Base-by-base conservation (phyloP, 2,888 invertebrate species). In the Brenthis hecate region DNA sequence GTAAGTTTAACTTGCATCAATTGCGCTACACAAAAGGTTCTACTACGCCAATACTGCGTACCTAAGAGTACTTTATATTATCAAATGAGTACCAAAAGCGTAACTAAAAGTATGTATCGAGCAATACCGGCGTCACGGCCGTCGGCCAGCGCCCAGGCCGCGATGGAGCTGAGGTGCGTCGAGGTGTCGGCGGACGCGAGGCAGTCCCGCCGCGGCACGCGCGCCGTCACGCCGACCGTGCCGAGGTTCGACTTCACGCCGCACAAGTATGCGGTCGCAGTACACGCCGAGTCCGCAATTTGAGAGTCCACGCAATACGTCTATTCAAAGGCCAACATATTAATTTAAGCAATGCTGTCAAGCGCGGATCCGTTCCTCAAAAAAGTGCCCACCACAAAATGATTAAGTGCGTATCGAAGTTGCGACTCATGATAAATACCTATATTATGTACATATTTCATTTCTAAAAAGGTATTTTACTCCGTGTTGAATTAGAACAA, bases 231-330 rank as follows among this genome's bases (percentile, higher is more conserved):
- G 1, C 96, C 96, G n/a, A 96, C 88, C 0, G 95, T 95, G 55
- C 91, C 93, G 72, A 87, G 86, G 82, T 95, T 96, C 11, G 92
- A 93, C 84, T 96, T 96, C 4, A 94, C 93, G 0, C 96, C 96
- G 64, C 94, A 89, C 73, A 96, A 84, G 80, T 95, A 95, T 0
- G 96, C 95, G 0, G 96, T 95, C 0, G 95, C 94, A 1, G 95
- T 93, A 73, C 95, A 95, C 1, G 96, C 96, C 0, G 96, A 96
- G 82, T 96, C 96, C 0, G 96, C 92, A 0, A 95, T 94, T 86
- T 96, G 95, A 48, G 86, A 87, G 83, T 95, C 91, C 58, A 94
- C 93, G 80, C 94, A 94, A 80, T 94, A 94, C 0, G 94, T 94
- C 94, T 94, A 73, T 36, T 53, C 51, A 50, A 28, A 43, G 13